These are phyloP conservation scores for Proteles cristata DNA, from an alignment of 2,113 vertebrate species.

Conservation along the genomic window DNA sequence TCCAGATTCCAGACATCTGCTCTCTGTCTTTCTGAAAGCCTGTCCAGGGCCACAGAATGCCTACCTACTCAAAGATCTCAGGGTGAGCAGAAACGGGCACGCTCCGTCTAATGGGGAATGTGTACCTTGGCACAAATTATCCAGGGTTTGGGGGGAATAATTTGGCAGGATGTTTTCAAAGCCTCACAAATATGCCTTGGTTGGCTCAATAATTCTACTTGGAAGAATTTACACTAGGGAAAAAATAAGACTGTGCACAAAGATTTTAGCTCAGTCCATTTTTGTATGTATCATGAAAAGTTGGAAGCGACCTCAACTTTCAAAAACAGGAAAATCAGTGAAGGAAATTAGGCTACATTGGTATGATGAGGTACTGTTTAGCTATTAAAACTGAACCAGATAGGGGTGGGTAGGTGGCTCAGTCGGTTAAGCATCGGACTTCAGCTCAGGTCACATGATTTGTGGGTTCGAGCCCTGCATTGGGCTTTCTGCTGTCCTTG, in stretches of 20 bases:
- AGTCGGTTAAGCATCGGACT: too few relatives aligned
- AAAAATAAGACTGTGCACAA: not conserved
- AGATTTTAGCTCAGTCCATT: not conserved
- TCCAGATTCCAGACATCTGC: not conserved
- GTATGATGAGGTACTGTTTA: not conserved
- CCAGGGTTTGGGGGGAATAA: too few relatives aligned
- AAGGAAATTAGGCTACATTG: not conserved
- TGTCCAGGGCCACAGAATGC: not conserved
- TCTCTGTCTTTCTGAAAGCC: not conserved
- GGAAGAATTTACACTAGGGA: not conserved
- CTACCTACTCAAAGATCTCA: not conserved
- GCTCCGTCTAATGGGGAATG: not conserved
- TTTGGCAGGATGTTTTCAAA: not conserved
- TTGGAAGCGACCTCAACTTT: not conserved
- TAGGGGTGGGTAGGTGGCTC: too few relatives aligned
- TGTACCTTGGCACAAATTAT: not conserved
- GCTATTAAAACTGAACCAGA: not conserved
- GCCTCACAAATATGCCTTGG: not conserved
- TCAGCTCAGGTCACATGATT: too few relatives aligned
- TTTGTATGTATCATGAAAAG: slow-evolving; percentile 6
- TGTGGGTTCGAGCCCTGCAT: too few relatives aligned
- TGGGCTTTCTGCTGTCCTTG: too few relatives aligned
- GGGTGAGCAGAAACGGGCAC: not conserved
- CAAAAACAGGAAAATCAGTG: not conserved
- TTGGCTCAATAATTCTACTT: not conserved